phyloP scores from a whole-genome alignment of 2,113 vertebrate species.

The Limnothrissa miodon region DNA sequence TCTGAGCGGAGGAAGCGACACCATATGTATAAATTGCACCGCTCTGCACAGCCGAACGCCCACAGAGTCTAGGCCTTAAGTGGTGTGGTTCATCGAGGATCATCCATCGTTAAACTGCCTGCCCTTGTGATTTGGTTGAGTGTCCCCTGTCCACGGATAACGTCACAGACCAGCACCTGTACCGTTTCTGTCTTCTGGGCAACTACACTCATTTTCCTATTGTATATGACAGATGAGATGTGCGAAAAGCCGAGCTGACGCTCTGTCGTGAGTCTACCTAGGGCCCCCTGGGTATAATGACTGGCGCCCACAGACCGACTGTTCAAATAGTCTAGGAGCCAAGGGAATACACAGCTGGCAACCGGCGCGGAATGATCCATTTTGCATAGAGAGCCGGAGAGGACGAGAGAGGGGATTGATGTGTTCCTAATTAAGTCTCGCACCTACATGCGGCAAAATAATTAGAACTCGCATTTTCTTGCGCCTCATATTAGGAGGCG shows the following conservation, averaged over 20 bases:
- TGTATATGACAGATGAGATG: neutral
- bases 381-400: neutral
- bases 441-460: slow-evolving; percentile 3
- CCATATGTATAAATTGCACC: neutral
- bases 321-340: neutral
- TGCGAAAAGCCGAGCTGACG: neutral
- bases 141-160: neutral
- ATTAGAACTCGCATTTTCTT: neutral
- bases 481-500: neutral
- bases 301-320: neutral
- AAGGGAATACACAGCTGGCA: neutral
- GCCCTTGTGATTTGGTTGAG: neutral
- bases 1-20: neutral
- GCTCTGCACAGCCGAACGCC: neutral
- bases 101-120: slow-evolving; percentile 61
- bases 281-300: neutral
- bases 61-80: slow-evolving; percentile 41
- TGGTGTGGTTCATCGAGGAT: slow-evolving; percentile 60
- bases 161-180: neutral
- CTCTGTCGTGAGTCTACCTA: neutral
- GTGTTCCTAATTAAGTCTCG: slow-evolving; percentile 9
- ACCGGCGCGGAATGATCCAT: slow-evolving; percentile 1
- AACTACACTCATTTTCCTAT: neutral
- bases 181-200: neutral
- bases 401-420: neutral